Evolutionary conservation across 2,888 invertebrate genomes (phyloP).

Genomic region (Thelaira solivaga): DNA sequence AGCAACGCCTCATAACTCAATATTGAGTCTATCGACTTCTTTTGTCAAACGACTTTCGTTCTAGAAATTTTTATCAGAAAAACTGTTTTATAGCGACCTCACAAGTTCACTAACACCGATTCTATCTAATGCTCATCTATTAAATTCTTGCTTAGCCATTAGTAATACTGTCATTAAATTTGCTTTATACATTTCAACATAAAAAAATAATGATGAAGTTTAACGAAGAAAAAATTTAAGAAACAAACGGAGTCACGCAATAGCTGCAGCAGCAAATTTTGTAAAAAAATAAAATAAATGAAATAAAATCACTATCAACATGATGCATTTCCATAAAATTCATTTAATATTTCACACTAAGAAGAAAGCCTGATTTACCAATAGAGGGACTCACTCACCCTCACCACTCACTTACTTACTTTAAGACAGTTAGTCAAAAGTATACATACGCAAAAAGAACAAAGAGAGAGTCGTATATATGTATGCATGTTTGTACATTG

Average conservation of each 20-base stretch:
- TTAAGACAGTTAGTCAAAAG: neutral
- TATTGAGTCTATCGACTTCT: too few relatives aligned
- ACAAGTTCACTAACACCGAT: neutral
- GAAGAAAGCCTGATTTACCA: neutral
- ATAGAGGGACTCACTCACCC: neutral
- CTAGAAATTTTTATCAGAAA: too few relatives aligned
- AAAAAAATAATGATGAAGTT: constrained; percentile 5
- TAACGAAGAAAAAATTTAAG: neutral
- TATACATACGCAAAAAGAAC: neutral
- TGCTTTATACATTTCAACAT: neutral
- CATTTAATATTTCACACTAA: constrained; percentile 48
- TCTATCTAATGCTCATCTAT: neutral
- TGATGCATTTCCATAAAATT: constrained; percentile 58
- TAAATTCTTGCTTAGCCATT: constrained; percentile 9
- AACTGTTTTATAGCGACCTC: neutral
- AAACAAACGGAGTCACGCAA: constrained; percentile 51
- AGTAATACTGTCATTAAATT: constrained; percentile 27
- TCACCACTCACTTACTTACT: neutral
- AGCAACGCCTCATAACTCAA: too few relatives aligned
- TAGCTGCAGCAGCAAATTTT: constrained; percentile 10
- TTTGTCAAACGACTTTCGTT: too few relatives aligned
- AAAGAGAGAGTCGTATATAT: neutral
- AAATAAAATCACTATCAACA: constrained; percentile 53
- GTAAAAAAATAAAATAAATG: constrained; percentile 1
- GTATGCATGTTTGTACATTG: too few relatives aligned